A percentile compares a stretch with the other conserved stretches of the same genome.
phyloP scores from a whole-genome alignment of 64 coral and sea anemone species.

The Astreopora myriophthalma region DNA sequence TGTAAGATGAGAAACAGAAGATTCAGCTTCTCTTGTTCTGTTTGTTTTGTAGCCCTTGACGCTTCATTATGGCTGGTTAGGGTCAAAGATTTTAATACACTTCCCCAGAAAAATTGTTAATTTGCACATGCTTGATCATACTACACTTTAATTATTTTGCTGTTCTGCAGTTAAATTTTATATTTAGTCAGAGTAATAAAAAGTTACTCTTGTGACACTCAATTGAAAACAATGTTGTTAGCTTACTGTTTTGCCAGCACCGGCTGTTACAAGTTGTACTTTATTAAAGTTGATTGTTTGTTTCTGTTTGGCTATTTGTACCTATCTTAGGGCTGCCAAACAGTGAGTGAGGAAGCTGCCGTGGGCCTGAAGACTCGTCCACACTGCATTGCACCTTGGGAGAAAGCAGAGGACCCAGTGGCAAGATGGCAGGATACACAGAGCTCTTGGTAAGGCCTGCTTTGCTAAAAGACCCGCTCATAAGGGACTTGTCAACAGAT shows the following conservation, averaged over 20 bases:
- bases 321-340: slow-evolving; percentile 91
- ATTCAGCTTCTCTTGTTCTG: neutral
- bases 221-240: too few relatives aligned
- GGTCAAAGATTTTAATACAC: too few relatives aligned
- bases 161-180: too few relatives aligned
- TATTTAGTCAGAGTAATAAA: too few relatives aligned
- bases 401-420: slow-evolving; percentile 49
- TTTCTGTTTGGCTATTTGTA: neutral
- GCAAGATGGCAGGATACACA: slow-evolving; percentile 26
- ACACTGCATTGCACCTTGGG: slow-evolving; percentile 62
- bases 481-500: slow-evolving; percentile 36
- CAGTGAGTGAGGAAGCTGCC: slow-evolving; percentile 42
- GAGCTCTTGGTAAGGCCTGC: slow-evolving; percentile 37
- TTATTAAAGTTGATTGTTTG: neutral
- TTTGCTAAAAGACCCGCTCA: slow-evolving; percentile 3
- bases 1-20: neutral
- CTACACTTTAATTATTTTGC: too few relatives aligned
- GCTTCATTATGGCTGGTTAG: too few relatives aligned
- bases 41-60: neutral
- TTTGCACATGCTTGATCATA: too few relatives aligned
- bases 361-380: neutral
- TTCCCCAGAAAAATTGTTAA: too few relatives aligned
- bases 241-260: too few relatives aligned
- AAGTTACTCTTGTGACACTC: too few relatives aligned
- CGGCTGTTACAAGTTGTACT: too few relatives aligned